A percentile compares a stretch with the other conserved stretches of the same genome.
Evolutionary conservation across 2,888 invertebrate species (phyloP).

Genomic region (Oxytorus armatus): DNA sequence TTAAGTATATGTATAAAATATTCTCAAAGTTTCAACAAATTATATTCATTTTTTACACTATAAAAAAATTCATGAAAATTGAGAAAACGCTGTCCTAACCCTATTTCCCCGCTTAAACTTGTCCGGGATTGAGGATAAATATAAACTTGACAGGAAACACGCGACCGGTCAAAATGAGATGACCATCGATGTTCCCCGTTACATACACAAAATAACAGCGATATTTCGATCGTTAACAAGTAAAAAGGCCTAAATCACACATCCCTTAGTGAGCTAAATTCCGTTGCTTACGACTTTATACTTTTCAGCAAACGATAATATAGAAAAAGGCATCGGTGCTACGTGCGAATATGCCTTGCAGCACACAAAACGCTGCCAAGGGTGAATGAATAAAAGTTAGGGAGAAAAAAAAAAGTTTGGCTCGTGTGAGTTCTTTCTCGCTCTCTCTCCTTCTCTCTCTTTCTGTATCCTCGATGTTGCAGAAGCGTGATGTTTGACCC

Average conservation of each 20-base stretch:
- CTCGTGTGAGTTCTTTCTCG: constrained; percentile 28
- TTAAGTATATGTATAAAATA: too few species aligned
- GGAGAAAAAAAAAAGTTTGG: constrained; percentile 39
- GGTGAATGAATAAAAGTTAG: constrained; percentile 41
- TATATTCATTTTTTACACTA: too few species aligned
- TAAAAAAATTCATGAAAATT: neutral
- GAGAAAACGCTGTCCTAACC: neutral
- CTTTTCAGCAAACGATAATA: neutral
- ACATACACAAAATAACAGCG: constrained; percentile 7
- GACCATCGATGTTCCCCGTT: constrained; percentile 55
- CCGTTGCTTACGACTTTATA: neutral
- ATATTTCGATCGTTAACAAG: neutral
- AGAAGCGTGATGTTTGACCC: constrained; percentile 58
- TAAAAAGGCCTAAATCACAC: constrained; percentile 14
- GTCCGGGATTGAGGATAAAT: constrained; percentile 4
- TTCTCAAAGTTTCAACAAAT: too few species aligned
- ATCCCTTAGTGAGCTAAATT: too few species aligned
- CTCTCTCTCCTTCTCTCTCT: constrained; percentile 16
- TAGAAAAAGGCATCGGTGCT: constrained; percentile 27
- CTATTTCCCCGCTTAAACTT: neutral
- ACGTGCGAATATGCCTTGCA: constrained; percentile 69
- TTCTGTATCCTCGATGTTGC: neutral
- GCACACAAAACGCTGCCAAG: constrained; percentile 24
- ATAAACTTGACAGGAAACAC: constrained; percentile 58
- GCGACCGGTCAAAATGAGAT: constrained; percentile 60